Evolutionary conservation across 2,113 vertebrate genomes (phyloP), one percentile per base, ranked within the genome.

Genomic region (Pagrus major): DNA sequence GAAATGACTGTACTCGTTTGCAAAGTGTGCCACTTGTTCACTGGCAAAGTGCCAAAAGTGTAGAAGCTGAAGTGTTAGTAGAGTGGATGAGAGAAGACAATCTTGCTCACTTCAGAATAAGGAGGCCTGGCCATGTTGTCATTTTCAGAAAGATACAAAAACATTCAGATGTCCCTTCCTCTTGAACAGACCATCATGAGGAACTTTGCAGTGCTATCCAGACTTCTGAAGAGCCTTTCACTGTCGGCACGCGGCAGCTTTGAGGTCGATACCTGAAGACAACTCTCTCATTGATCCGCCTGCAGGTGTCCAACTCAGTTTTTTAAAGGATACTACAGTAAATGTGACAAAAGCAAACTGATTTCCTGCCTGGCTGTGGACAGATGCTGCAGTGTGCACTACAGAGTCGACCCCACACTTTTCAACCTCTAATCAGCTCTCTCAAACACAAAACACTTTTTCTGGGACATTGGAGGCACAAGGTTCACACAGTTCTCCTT

Each of bases 251-350:
- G 2, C 55, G 0, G 14, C 23, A 0, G 1, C 44, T 15, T 51
- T 29, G 49, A 31, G 42, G 6, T 49, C 4, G 6, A 51, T 67
- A 8, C 41, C 46, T 67, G 15, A 59, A 33, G 29, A 56, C 20
- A 51, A 39, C 35, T 46, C 6, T 73, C 31, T 59, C 8, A 79
- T 29, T 85, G 49, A 79, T 74, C 51, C 0, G 5, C 12, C 11
- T 69, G 67, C 51, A 60, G 52, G 72, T 66, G 51, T 76, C 33
- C 60, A 78, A 70, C 54, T 37, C 33, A 69, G 8, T 51, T 61
- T 42, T 78, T 54, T 33, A 58, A 70, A 75, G 15, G 21, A 65
- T 29, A 42, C 63, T 5, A 35, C 41, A 66, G 66, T 66, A 66
- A 71, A 76, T 55, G 14, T 60, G 15, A 54, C 15, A 33, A 71